Conservation (phyloP, 2,797 vertebrate species). For the Protosalanx chinensis region DNA sequence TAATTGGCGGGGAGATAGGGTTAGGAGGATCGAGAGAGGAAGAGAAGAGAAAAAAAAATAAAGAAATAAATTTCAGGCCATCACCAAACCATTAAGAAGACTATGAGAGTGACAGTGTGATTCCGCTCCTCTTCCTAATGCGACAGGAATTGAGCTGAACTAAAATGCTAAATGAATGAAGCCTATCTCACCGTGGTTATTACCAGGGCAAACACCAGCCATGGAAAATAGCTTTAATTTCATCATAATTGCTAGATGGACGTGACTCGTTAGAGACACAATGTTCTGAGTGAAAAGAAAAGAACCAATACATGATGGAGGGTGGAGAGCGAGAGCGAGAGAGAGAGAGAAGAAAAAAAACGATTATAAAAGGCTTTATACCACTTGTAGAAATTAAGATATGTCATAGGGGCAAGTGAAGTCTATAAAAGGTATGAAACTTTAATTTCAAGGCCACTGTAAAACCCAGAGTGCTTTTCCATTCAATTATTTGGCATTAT, state of each 20-base stretch:
- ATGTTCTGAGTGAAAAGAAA: slow-evolving; percentile 40
- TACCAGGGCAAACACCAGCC: slow-evolving; percentile 70
- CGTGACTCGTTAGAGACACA: slow-evolving; percentile 68
- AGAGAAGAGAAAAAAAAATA: slow-evolving; percentile 41
- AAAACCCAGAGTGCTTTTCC: no score
- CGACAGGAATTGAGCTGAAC: slow-evolving; percentile 89
- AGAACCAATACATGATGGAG: neutral
- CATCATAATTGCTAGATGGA: slow-evolving; percentile 74
- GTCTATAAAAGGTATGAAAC: neutral
- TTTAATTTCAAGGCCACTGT: no score
- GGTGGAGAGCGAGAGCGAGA: slow-evolving; percentile 26
- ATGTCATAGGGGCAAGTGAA: neutral
- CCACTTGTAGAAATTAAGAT: neutral
- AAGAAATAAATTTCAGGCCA: slow-evolving; percentile 56
- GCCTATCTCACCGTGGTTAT: slow-evolving; percentile 69
- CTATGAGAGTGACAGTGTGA: slow-evolving; percentile 86
- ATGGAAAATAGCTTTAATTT: slow-evolving; percentile 77
- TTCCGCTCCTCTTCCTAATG: slow-evolving; percentile 82
- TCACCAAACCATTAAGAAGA: slow-evolving; percentile 76
- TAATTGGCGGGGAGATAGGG: slow-evolving; percentile 91
- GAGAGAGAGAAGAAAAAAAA: slow-evolving; percentile 16
- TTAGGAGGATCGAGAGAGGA: slow-evolving; percentile 80
- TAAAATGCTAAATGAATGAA: slow-evolving; percentile 77
- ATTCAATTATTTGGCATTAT: no score
- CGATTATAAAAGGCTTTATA: neutral